Evolutionary conservation across 1,140 invertebrate genomes (phyloP), one percentile per base, ranked within the genome.

Genomic region (Papilio dardanus): DNA sequence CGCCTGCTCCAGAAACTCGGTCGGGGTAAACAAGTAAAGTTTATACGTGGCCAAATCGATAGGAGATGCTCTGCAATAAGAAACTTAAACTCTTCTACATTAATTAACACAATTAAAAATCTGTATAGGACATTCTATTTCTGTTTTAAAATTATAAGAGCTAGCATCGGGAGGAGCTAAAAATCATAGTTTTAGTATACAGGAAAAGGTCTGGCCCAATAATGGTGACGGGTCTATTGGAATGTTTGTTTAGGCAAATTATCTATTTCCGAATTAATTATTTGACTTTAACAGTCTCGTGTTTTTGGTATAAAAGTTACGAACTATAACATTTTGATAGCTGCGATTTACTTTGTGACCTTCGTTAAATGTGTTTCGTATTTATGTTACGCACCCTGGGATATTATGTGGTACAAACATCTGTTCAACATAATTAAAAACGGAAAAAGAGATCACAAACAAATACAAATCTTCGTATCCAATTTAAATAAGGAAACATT

Each of bases 401-500:
- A n/a, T n/a, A n/a, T n/a, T n/a, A n/a, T n/a, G n/a, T n/a, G n/a
- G n/a, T n/a, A n/a, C 3, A 16, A 19, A 50, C 46, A 50, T 50
- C 5, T 50, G 21, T 58, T 12, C 7, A 1, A 62, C 12, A 16
- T 28, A 62, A 62, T 28, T 28, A 21, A 62, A 46, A 46, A 46
- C 35, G 35, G 8, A 7, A 8, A 37, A 37, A 37, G 12, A 62
- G 24, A 5, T 62, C 30, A 16, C 1, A 62, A 28, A 24, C 2
- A 21, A 54, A 28, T 24, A 30, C 24, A 62, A 28, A 28, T 28
- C 12, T 62, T 28, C 10, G 54, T 30, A 30, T 62, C 54, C 24
- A 30, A 62, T 62, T 62, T 62, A 62, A 62, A 62, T 62, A 62
- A 19, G 21, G 42, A 46, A 54, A 54, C 19, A 54, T 24, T 54